Evolutionary conservation across 1,140 invertebrate genomes (phyloP).

Genomic region (Delia radicum): DNA sequence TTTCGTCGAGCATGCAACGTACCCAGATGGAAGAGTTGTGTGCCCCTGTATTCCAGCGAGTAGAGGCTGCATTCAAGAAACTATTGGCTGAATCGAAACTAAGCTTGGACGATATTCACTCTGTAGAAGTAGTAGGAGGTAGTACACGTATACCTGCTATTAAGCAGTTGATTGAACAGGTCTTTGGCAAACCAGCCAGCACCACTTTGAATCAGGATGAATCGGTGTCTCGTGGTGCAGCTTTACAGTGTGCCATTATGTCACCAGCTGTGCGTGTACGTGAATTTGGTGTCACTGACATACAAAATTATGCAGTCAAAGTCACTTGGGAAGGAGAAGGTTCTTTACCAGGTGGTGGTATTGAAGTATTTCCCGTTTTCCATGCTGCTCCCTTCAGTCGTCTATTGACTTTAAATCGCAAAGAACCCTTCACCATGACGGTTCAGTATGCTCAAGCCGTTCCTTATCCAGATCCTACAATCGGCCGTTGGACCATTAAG

Average conservation of each 20-base stretch:
- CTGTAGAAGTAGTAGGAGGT: constrained; percentile 96
- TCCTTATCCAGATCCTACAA: constrained; percentile 73
- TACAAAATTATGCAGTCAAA: constrained; percentile 88
- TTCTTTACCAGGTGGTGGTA: constrained; percentile 68
- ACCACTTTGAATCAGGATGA: constrained; percentile 99
- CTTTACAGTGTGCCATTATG: constrained; percentile 94
- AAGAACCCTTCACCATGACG: constrained; percentile 81
- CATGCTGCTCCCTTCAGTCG: constrained; percentile 92
- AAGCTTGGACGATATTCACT: constrained; percentile 81
- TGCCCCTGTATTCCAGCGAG: constrained; percentile 70
- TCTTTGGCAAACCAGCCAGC: constrained; percentile 83
- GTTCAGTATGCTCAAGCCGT: constrained; percentile 76
- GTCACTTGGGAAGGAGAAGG: constrained; percentile 79
- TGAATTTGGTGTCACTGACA: constrained; percentile 91
- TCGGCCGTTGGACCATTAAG: constrained; percentile 84
- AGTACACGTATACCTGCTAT: constrained; percentile 91
- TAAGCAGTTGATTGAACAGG: constrained; percentile 83
- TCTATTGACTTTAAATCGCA: constrained; percentile 89
- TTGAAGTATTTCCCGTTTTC: constrained; percentile 82
- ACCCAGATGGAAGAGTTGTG: constrained; percentile 79
- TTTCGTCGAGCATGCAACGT: constrained; percentile 74
- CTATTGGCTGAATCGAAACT: constrained; percentile 78
- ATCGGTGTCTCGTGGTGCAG: constrained; percentile 92
- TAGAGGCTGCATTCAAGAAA: constrained; percentile 69
- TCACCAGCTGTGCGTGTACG: constrained; percentile 94